phyloP scores from a whole-genome alignment of 2,797 vertebrate species.

The Sebastes matsubarae region DNA sequence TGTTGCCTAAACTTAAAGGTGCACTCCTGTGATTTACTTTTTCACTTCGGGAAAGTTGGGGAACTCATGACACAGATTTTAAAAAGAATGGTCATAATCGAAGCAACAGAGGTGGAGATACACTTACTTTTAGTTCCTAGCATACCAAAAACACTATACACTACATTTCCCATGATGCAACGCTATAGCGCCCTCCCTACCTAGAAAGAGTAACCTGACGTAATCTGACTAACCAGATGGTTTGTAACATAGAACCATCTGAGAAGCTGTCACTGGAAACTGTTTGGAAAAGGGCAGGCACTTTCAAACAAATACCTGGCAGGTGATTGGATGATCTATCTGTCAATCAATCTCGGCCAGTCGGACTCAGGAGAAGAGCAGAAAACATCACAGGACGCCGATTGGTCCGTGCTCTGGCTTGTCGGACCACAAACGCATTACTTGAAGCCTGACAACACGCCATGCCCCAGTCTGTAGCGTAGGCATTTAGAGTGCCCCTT shows the following conservation, averaged over 20 bases:
- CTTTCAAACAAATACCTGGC: neutral
- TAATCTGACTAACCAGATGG: no score
- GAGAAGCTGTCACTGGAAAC: neutral
- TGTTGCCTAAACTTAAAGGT: neutral
- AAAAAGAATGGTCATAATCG: neutral
- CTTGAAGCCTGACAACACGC: no score
- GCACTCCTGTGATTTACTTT: neutral
- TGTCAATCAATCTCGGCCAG: neutral
- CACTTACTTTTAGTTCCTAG: neutral
- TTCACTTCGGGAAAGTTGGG: neutral
- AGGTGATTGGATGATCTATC: neutral
- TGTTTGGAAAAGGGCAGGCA: neutral
- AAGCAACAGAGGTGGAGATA: neutral
- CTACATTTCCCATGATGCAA: neutral
- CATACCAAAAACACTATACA: neutral
- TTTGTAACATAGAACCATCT: neutral
- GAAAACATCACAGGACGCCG: neutral
- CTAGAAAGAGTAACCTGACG: neutral
- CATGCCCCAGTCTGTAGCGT: no score
- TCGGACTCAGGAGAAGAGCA: neutral
- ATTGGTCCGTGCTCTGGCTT: no score
- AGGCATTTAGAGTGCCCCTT: no score
- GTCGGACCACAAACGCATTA: no score
- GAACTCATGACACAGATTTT: neutral
- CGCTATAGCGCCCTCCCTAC: neutral